Conservation (phyloP, 2,113 vertebrate species). For the Epinephelus lanceolatus region DNA sequence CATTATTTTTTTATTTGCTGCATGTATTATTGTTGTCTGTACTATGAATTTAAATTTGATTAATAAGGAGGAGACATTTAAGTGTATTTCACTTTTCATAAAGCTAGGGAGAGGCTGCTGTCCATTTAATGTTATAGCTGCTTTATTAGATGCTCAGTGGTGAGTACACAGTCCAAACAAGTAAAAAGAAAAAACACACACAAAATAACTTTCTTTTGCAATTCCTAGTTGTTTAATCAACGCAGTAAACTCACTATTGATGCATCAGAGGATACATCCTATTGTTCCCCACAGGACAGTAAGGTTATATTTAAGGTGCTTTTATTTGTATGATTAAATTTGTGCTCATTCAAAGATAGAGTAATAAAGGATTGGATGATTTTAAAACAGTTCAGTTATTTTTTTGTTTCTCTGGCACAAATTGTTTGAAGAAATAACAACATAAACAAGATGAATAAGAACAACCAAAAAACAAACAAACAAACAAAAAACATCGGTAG, state of each 20-base stretch:
- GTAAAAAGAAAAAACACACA: neutral
- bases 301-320: no score
- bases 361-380: no score
- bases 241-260: no score
- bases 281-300: no score
- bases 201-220: neutral
- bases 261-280: no score
- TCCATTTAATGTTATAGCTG: neutral
- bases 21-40: conserved; percentile 10
- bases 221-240: neutral
- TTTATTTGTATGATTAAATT: neutral
- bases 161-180: neutral
- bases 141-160: neutral
- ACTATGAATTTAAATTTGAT: conserved; percentile 28
- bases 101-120: neutral
- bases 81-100: conserved; percentile 3
- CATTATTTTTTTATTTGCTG: conserved; percentile 33
- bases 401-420: no score
- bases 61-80: conserved; percentile 26
- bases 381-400: no score
- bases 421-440: no score
- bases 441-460: no score
- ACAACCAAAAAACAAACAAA: no score
- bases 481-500: no score
- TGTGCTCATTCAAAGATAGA: no score